Evolutionary conservation across 2,797 vertebrate genomes (phyloP).

Genomic region (Carapus acus): DNA sequence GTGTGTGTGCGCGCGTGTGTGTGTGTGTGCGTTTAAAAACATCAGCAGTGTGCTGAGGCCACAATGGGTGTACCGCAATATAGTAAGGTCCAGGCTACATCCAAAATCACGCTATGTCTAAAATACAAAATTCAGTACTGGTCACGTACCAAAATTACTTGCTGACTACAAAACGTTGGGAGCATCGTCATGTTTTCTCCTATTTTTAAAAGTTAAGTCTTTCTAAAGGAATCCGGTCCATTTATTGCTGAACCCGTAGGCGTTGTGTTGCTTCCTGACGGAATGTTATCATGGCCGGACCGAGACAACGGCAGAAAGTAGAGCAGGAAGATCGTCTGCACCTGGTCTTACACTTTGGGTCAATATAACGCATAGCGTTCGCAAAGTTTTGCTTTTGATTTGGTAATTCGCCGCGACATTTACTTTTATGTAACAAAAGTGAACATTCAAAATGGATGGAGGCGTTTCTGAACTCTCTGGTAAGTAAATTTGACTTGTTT

Average conservation of each 20-base stretch:
- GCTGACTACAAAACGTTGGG: too few relatives aligned
- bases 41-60: too few relatives aligned
- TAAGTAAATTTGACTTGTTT: slow-evolving; percentile 43
- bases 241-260: slow-evolving; percentile 37
- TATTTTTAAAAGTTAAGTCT: too few relatives aligned
- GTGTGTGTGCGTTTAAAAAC: too few relatives aligned
- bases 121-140: too few relatives aligned
- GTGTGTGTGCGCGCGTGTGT: too few relatives aligned
- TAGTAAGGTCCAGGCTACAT: too few relatives aligned
- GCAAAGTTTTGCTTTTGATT: not conserved
- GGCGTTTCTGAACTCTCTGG: slow-evolving; percentile 35
- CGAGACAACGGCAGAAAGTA: slow-evolving; percentile 26
- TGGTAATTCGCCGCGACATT: not conserved
- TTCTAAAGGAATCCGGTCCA: slow-evolving; percentile 55
- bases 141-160: too few relatives aligned
- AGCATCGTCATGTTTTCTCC: too few relatives aligned
- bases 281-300: slow-evolving; percentile 49
- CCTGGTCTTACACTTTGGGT: slow-evolving; percentile 2
- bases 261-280: not conserved
- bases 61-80: too few relatives aligned
- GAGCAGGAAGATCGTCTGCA: slow-evolving; percentile 47
- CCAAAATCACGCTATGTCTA: too few relatives aligned
- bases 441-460: slow-evolving; percentile 52
- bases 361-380: not conserved
- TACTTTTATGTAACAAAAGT: slow-evolving; percentile 37